A percentile compares a stretch with the other conserved stretches of the same genome.
phyloP scores from a whole-genome alignment of 2,888 invertebrate genomes.

The Cantharis nigra region DNA sequence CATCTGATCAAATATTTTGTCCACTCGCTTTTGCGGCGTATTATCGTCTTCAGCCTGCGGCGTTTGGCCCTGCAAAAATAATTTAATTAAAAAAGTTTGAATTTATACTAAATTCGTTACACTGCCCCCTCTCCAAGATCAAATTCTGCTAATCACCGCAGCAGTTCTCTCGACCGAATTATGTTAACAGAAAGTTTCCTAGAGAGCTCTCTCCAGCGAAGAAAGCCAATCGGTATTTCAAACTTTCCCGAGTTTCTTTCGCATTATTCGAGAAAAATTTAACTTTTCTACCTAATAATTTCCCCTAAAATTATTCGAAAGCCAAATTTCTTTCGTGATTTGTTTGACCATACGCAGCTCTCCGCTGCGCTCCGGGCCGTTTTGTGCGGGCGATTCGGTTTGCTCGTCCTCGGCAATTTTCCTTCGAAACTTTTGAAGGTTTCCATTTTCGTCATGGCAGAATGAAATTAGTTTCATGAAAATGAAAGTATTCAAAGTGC shows the following conservation, averaged over 20 bases:
- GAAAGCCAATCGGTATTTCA: not conserved
- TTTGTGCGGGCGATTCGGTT: no score
- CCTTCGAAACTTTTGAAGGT: not conserved
- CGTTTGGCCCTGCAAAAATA: conserved; percentile 79
- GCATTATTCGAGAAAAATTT: not conserved
- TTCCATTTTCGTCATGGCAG: not conserved
- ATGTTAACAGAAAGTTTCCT: not conserved
- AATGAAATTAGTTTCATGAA: not conserved
- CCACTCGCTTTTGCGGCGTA: conserved; percentile 93
- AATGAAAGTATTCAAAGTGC: not conserved
- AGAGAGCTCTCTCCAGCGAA: not conserved
- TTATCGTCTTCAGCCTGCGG: conserved; percentile 85
- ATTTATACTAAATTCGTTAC: not conserved
- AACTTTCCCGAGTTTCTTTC: not conserved
- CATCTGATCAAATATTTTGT: conserved; percentile 99
- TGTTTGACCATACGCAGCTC: no score
- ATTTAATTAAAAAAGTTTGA: not conserved
- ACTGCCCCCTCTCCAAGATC: not conserved
- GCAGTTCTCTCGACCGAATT: not conserved
- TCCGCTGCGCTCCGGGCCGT: no score
- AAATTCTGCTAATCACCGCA: not conserved
- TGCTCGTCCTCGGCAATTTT: no score
- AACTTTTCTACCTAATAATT: no score
- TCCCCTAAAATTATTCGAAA: no score
- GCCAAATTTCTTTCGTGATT: no score